These are phyloP conservation scores for Clanis bilineata DNA, from an alignment of 2,888 invertebrate genomes.

Conservation along the genomic window DNA sequence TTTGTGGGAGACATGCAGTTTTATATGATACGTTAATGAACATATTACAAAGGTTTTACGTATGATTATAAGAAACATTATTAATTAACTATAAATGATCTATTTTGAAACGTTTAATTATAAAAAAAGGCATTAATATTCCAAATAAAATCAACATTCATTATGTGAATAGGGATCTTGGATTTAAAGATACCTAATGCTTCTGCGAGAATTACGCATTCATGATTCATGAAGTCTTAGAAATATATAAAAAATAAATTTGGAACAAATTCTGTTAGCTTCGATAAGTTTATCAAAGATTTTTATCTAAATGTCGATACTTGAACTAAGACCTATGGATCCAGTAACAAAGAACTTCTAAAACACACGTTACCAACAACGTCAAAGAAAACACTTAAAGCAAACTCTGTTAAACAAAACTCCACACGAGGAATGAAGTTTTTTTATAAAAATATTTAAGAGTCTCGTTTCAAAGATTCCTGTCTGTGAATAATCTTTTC, in stretches of 20 bases:
- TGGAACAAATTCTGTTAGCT: too few relatives aligned
- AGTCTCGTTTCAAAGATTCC: conserved; percentile 13
- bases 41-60: too few relatives aligned
- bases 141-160: too few relatives aligned
- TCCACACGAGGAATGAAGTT: conserved; percentile 3
- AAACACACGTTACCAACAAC: background rate
- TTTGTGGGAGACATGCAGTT: background rate
- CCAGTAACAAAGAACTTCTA: background rate
- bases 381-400: background rate
- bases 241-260: background rate
- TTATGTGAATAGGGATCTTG: too few relatives aligned
- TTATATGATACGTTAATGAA: background rate
- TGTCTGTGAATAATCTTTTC: conserved; percentile 15
- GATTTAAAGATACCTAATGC: too few relatives aligned
- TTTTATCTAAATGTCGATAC: background rate
- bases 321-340: background rate
- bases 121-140: too few relatives aligned
- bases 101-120: too few relatives aligned
- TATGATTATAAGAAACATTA: too few relatives aligned
- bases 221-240: too few relatives aligned
- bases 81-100: too few relatives aligned
- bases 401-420: conserved; percentile 4
- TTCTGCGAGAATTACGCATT: too few relatives aligned
- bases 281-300: too few relatives aligned
- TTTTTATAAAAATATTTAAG: conserved; percentile 7